These are phyloP conservation scores for Poeciliopsis turrubarensis DNA, from an alignment of 2,113 vertebrate genomes.

Conservation along the genomic window DNA sequence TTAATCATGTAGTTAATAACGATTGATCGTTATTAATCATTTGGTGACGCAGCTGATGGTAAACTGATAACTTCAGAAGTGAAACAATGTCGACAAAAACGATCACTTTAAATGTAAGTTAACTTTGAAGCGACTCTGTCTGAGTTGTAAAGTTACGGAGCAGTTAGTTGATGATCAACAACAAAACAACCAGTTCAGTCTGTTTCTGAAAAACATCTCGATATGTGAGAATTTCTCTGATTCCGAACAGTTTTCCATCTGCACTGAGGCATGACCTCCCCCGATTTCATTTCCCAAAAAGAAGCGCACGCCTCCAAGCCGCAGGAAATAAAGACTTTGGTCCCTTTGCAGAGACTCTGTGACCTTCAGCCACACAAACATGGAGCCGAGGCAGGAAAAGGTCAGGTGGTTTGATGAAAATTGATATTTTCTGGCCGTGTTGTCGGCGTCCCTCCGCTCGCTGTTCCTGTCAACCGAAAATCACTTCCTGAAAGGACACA, in stretches of 20 bases:
- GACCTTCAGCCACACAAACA: neutral
- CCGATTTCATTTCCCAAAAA: neutral
- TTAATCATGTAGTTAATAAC: too few species aligned
- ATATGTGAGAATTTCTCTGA: neutral
- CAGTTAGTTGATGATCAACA: too few species aligned
- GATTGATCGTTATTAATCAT: too few species aligned
- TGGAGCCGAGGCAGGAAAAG: slow-evolving; percentile 7
- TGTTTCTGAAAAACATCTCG: neutral
- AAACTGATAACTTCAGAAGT: too few species aligned
- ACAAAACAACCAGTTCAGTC: neutral
- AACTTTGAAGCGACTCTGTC: too few species aligned
- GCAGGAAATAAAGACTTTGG: neutral
- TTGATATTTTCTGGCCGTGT: slow-evolving; percentile 11
- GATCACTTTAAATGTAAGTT: too few species aligned
- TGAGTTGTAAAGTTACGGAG: too few species aligned
- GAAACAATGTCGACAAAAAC: too few species aligned
- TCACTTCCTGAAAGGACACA: neutral
- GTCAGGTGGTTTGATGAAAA: slow-evolving; percentile 13
- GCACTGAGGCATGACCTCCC: neutral
- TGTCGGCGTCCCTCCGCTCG: neutral
- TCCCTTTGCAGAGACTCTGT: neutral
- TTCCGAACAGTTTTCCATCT: neutral
- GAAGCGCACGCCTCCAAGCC: neutral
- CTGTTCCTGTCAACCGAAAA: slow-evolving; percentile 6
- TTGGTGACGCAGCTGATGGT: too few species aligned